phyloP scores from a whole-genome alignment of 2,113 vertebrate genomes.

The Cavia aperea region DNA sequence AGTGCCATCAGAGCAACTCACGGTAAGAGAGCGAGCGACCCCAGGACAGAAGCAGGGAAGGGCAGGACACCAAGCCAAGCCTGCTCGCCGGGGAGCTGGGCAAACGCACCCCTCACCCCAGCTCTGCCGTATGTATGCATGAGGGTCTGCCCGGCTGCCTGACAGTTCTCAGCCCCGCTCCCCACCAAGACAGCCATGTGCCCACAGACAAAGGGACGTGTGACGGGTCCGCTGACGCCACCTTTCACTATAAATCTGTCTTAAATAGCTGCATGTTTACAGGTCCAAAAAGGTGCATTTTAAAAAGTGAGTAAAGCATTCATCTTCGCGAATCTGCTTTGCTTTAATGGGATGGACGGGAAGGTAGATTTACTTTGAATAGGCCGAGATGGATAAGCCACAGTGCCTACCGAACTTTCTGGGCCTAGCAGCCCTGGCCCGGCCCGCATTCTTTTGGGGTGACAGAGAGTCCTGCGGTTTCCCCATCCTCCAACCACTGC shows the following conservation, averaged over 20 bases:
- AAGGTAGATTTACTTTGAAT: background rate
- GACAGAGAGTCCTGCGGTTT: slow-evolving; percentile 77
- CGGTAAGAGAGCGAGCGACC: background rate
- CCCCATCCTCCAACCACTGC: slow-evolving; percentile 72
- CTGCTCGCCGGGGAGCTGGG: background rate
- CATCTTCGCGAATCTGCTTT: background rate
- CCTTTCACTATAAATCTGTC: background rate
- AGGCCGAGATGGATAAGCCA: background rate
- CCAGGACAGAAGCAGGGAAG: background rate
- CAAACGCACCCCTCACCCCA: background rate
- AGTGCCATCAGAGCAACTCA: no score
- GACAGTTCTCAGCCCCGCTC: background rate
- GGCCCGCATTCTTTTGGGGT: slow-evolving; percentile 78
- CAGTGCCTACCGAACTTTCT: slow-evolving; percentile 34
- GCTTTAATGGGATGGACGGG: background rate
- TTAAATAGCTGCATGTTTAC: background rate
- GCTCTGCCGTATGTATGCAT: background rate
- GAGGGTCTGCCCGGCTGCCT: background rate
- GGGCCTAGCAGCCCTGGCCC: background rate
- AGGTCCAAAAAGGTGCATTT: background rate
- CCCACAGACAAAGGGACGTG: background rate
- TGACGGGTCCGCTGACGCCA: background rate
- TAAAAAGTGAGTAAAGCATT: background rate
- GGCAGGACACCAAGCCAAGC: background rate
- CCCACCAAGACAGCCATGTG: background rate